Evolutionary conservation across 1,140 invertebrate genomes (phyloP).

Genomic region (Papilio dardanus): DNA sequence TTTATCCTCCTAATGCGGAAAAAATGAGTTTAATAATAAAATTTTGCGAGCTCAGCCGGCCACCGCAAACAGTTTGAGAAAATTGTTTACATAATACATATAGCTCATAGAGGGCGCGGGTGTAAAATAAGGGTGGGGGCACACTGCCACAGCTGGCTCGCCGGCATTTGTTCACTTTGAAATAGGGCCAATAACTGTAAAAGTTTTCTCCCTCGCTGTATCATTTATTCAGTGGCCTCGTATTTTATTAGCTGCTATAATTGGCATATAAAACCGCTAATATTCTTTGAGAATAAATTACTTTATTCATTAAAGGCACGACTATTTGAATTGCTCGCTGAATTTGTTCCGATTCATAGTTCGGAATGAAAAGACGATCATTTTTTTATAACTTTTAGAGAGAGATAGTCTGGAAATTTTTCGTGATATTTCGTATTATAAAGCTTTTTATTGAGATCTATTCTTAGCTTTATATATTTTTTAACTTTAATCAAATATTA

Average conservation of each 20-base stretch:
- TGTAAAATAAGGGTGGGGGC: conserved; percentile 26
- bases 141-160: conserved; percentile 51
- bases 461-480: neutral
- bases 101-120: conserved; percentile 9
- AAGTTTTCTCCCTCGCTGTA: conserved; percentile 55
- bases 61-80: conserved; percentile 40
- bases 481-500: neutral
- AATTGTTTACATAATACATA: conserved; percentile 42
- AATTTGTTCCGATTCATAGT: neutral
- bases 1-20: neutral
- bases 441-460: neutral
- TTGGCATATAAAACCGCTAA: conserved; percentile 1
- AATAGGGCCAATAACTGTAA: conserved; percentile 64
- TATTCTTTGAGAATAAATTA: neutral
- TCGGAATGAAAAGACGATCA: neutral
- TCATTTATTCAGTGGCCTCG: conserved; percentile 62
- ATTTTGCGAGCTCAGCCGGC: conserved; percentile 22
- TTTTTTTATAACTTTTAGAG: neutral
- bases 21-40: conserved; percentile 11
- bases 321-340: neutral
- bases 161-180: conserved; percentile 53
- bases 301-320: neutral
- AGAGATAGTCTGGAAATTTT: neutral
- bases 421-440: neutral
- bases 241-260: conserved; percentile 16